Conservation (phyloP, 2,888 invertebrate species). For the Timema cristinae region DNA sequence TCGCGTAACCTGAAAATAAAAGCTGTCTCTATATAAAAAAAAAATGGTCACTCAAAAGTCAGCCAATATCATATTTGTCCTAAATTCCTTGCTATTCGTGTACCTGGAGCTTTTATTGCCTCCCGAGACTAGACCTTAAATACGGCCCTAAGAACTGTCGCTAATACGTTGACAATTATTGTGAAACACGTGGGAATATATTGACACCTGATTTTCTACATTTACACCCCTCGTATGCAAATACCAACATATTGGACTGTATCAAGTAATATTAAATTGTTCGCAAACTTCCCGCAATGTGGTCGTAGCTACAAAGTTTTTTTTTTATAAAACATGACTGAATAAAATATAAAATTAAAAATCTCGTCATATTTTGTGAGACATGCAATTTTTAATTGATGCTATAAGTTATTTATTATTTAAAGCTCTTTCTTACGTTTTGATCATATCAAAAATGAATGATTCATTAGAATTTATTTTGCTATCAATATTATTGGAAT, state of each 20-base stretch:
- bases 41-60: too few relatives aligned
- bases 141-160: not conserved
- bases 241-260: slow-evolving; percentile 3
- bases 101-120: too few relatives aligned
- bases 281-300: slow-evolving; percentile 10
- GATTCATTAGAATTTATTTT: not conserved
- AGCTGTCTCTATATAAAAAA: too few relatives aligned
- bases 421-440: too few relatives aligned
- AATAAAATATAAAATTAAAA: too few relatives aligned
- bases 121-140: not conserved
- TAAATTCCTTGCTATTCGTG: too few relatives aligned
- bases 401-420: too few relatives aligned
- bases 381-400: too few relatives aligned
- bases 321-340: too few relatives aligned
- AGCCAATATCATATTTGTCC: too few relatives aligned
- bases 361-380: too few relatives aligned
- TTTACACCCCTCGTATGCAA: not conserved
- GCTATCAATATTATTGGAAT: not conserved
- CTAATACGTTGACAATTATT: not conserved
- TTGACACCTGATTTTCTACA: not conserved
- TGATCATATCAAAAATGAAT: not conserved
- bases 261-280: not conserved
- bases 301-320: not conserved
- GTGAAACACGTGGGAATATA: not conserved
- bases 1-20: too few relatives aligned